Conservation (phyloP, 2,113 vertebrate species). For the Australoheros scitulus region DNA sequence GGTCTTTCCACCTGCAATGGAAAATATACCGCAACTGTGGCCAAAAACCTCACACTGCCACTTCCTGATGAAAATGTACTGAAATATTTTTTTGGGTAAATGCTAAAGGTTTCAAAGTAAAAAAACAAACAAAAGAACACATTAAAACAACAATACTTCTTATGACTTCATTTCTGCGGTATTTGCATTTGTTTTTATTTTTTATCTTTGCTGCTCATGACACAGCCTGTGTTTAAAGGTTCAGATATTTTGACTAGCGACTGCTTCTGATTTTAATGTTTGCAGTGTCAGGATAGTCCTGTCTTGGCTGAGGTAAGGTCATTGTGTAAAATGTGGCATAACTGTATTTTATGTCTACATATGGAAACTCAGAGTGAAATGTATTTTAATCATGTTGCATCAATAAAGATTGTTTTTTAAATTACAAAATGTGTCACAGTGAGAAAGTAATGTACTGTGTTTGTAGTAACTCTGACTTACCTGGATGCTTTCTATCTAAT, state of each 20-base stretch:
- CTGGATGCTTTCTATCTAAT: neutral
- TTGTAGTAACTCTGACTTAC: neutral
- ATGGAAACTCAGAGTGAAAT: slow-evolving; percentile 32
- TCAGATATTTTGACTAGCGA: slow-evolving; percentile 17
- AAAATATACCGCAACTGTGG: slow-evolving; percentile 63
- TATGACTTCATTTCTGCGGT: slow-evolving; percentile 7
- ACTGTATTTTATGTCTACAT: slow-evolving; percentile 30
- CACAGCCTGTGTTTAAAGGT: neutral
- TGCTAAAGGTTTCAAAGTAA: neutral
- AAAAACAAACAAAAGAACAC: neutral
- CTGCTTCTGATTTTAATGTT: slow-evolving; percentile 17
- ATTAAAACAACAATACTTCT: neutral
- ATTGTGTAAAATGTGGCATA: neutral
- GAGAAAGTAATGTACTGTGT: neutral
- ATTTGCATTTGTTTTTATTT: neutral
- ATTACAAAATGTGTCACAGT: slow-evolving; percentile 12
- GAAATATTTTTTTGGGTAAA: neutral
- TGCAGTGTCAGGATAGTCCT: slow-evolving; percentile 23
- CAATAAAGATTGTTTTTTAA: slow-evolving; percentile 37
- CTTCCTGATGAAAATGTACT: slow-evolving; percentile 42
- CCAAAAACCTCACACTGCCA: slow-evolving; percentile 48
- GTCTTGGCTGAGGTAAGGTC: slow-evolving; percentile 28
- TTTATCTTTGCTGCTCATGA: neutral
- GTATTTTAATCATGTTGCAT: slow-evolving; percentile 27
- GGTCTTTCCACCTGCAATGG: slow-evolving; percentile 78